Evolutionary conservation across 1,140 invertebrate species (phyloP).

Genomic region (Pachyrhynchus sulphureomaculatus): DNA sequence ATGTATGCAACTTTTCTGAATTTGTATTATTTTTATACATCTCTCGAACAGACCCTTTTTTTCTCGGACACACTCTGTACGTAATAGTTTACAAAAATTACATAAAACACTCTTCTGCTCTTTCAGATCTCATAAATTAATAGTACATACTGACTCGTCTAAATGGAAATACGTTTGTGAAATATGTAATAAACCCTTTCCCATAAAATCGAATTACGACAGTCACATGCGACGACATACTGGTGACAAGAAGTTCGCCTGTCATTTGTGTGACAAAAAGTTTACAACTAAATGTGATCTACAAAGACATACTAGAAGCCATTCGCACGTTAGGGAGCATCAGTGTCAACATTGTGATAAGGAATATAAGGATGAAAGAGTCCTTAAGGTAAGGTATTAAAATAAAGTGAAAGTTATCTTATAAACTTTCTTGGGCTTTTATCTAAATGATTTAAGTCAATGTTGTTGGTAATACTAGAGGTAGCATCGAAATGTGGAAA

Average conservation of each 20-base stretch:
- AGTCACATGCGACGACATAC: constrained; percentile 35
- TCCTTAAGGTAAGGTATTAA: constrained; percentile 33
- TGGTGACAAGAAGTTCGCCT: constrained; percentile 66
- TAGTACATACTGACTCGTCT: constrained; percentile 34
- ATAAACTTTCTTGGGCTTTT: no score
- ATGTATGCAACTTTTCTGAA: no score
- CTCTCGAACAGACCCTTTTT: no score
- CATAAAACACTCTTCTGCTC: not conserved
- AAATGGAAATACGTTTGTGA: constrained; percentile 40
- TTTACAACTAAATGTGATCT: constrained; percentile 54
- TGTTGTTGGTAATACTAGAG: no score
- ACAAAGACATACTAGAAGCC: constrained; percentile 38
- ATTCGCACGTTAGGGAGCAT: constrained; percentile 30
- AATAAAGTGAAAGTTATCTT: no score
- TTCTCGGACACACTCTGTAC: no score
- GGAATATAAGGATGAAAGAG: constrained; percentile 30
- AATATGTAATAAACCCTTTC: constrained; percentile 45
- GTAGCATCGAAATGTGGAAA: no score
- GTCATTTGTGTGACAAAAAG: constrained; percentile 69
- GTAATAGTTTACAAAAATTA: no score
- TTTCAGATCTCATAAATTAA: constrained; percentile 29
- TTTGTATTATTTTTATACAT: no score
- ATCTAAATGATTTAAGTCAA: no score
- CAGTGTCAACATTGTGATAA: constrained; percentile 31
- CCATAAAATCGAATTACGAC: constrained; percentile 32